These are phyloP conservation scores for Arctopsyche grandis DNA, from an alignment of 1,140 invertebrate species.

Conservation along the genomic window DNA sequence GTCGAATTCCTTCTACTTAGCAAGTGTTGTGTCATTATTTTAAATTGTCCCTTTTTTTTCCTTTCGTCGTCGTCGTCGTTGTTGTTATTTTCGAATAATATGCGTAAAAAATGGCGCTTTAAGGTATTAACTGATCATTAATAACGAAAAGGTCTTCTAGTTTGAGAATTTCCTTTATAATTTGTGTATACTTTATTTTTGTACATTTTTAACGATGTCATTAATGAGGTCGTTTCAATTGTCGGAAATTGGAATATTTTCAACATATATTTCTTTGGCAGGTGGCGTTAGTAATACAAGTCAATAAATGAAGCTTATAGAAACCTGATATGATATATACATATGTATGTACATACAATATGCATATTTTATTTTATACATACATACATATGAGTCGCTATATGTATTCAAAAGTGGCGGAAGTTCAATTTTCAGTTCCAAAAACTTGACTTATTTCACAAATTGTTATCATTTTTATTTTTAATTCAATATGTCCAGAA, in stretches of 20 bases:
- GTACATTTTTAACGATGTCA: constrained; percentile 6
- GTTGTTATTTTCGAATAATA: neutral
- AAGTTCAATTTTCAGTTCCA: too few species aligned
- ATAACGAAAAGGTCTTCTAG: constrained; percentile 9
- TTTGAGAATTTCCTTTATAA: neutral
- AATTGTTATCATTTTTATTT: too few species aligned
- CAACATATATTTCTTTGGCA: neutral
- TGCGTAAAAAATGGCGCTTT: neutral
- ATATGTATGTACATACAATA: too few species aligned
- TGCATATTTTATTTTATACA: too few species aligned
- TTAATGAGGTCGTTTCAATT: neutral
- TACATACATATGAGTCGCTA: too few species aligned
- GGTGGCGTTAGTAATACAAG: too few species aligned
- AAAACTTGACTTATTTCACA: too few species aligned
- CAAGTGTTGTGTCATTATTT: neutral
- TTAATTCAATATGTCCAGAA: too few species aligned
- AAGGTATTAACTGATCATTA: constrained; percentile 20
- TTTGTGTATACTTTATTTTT: neutral
- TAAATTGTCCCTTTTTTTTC: neutral
- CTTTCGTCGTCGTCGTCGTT: neutral
- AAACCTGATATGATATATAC: too few species aligned
- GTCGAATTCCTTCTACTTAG: too few species aligned
- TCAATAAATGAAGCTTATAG: too few species aligned
- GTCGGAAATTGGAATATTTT: neutral
- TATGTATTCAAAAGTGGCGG: too few species aligned